Evolutionary conservation across 2,113 vertebrate genomes (phyloP).

Genomic region (Gambusia affinis): DNA sequence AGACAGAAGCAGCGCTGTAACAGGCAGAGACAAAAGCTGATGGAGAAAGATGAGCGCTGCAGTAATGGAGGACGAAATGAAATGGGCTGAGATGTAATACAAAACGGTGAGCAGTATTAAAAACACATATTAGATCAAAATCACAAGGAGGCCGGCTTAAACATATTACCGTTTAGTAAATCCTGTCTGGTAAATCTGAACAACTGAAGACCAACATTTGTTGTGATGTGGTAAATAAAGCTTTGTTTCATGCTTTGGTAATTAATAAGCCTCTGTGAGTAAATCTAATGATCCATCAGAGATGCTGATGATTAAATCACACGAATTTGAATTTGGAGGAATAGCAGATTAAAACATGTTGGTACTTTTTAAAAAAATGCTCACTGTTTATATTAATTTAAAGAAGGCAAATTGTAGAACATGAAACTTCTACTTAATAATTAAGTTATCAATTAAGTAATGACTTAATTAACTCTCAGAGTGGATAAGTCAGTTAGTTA

Average conservation of each 20-base stretch:
- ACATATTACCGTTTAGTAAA: conserved; percentile 35
- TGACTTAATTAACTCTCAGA: too few relatives aligned
- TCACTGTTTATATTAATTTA: not conserved
- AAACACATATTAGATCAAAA: conserved; percentile 32
- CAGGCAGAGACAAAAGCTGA: conserved; percentile 24
- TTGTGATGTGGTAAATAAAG: conserved; percentile 38
- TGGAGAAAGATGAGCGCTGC: conserved; percentile 25
- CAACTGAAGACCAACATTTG: conserved; percentile 2
- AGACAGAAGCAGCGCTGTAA: conserved; percentile 33
- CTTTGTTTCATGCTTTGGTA: conserved; percentile 11
- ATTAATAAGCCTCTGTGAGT: not conserved
- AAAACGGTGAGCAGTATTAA: conserved; percentile 21
- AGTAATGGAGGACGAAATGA: conserved; percentile 28
- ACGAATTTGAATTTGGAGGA: not conserved
- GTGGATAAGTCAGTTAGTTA: not conserved
- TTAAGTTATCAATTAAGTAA: too few relatives aligned
- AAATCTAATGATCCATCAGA: not conserved
- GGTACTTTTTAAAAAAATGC: too few relatives aligned
- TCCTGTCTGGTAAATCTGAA: conserved; percentile 14
- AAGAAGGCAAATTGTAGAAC: not conserved
- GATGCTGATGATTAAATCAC: not conserved
- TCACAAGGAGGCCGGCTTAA: conserved; percentile 8
- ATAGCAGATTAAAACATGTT: not conserved
- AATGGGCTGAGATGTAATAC: conserved; percentile 25
- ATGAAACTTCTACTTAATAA: not conserved